Percentiles rank a stretch among this genome's conserved stretches.
These are phyloP conservation scores for Delichon dasypus DNA, from an alignment of 2,797 vertebrate species.

Conservation along the genomic window DNA sequence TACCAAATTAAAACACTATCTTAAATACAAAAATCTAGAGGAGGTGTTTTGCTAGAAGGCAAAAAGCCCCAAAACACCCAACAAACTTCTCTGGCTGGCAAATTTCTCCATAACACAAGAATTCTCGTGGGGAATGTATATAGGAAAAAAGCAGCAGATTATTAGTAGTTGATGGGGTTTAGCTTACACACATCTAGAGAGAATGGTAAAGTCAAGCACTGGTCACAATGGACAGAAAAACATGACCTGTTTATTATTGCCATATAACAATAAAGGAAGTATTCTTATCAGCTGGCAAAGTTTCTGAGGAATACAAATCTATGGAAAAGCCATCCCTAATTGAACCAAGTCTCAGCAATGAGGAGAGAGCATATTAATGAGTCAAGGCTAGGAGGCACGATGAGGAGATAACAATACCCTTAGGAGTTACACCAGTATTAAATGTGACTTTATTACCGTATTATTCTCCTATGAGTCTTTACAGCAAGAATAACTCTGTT, in stretches of 20 bases:
- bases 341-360: constrained; percentile 57
- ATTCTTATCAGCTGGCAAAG: constrained; percentile 63
- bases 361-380: constrained; percentile 69
- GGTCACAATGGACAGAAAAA: neutral
- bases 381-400: constrained; percentile 45
- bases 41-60: neutral
- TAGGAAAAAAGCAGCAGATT: neutral
- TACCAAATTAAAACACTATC: neutral
- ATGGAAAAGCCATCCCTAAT: constrained; percentile 69
- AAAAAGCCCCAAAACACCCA: neutral
- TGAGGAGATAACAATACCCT: constrained; percentile 67
- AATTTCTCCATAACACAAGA: neutral
- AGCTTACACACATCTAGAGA: neutral
- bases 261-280: constrained; percentile 39
- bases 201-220: neutral
- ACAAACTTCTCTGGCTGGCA: neutral
- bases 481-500: constrained; percentile 34
- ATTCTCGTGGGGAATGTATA: neutral
- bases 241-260: constrained; percentile 19
- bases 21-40: neutral
- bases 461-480: constrained; percentile 52
- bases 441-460: constrained; percentile 46
- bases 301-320: constrained; percentile 52
- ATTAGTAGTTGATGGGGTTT: neutral
- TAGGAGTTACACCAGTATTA: constrained; percentile 32